phyloP scores from a whole-genome alignment of 2,113 vertebrate species.

The Polypterus bichir region DNA sequence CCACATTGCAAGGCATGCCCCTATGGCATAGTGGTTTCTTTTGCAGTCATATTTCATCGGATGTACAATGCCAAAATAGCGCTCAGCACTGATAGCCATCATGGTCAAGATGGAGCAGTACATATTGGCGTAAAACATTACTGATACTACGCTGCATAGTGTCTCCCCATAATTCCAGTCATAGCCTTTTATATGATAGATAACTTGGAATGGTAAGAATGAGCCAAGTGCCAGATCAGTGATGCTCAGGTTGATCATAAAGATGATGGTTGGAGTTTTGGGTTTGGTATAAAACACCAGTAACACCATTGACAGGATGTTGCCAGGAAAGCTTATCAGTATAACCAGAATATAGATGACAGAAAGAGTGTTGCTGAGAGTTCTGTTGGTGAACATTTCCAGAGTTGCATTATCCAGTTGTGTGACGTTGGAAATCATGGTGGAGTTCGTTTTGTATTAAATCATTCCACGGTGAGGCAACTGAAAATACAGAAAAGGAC shows the following conservation, averaged over 20 bases:
- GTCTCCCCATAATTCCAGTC: constrained; percentile 59
- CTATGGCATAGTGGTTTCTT: constrained; percentile 48
- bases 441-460: constrained; percentile 1
- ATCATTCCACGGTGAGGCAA: background rate
- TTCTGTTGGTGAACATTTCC: constrained; percentile 45
- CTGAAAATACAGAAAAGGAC: too few relatives aligned
- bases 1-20: constrained; percentile 57
- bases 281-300: constrained; percentile 64
- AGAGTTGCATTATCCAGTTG: constrained; percentile 59
- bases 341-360: constrained; percentile 61
- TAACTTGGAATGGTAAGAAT: constrained; percentile 79
- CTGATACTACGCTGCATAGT: constrained; percentile 64
- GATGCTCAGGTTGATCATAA: constrained; percentile 87
- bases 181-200: constrained; percentile 56
- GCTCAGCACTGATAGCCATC: constrained; percentile 73
- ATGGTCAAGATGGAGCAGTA: constrained; percentile 84
- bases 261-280: constrained; percentile 67
- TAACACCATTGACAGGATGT: constrained; percentile 72
- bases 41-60: constrained; percentile 53
- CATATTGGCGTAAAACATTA: constrained; percentile 83
- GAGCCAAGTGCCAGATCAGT: constrained; percentile 65
- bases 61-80: constrained; percentile 75
- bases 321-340: constrained; percentile 61
- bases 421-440: constrained; percentile 27
- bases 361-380: constrained; percentile 41